phyloP scores from a whole-genome alignment of 2,888 invertebrate genomes.

The Rapana venosa region DNA sequence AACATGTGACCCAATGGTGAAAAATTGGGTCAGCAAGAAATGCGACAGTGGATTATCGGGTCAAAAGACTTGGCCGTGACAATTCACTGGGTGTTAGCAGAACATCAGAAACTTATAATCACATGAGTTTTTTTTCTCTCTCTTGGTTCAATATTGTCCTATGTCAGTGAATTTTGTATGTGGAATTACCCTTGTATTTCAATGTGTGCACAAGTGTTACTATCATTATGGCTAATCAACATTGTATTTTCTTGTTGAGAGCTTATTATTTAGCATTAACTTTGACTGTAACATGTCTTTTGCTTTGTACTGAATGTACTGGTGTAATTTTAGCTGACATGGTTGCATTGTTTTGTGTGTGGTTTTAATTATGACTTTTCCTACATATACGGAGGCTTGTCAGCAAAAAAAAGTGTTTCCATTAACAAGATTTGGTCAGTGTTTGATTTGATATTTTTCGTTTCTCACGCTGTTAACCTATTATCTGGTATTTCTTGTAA shows the following conservation, averaged over 20 bases:
- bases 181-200: slow-evolving; percentile 32
- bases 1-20: not conserved
- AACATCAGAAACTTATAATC: slow-evolving; percentile 34
- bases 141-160: slow-evolving; percentile 31
- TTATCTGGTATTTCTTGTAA: slow-evolving; percentile 39
- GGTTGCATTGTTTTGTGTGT: slow-evolving; percentile 37
- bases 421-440: slow-evolving; percentile 42
- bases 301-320: slow-evolving; percentile 41
- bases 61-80: not conserved
- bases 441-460: slow-evolving; percentile 39
- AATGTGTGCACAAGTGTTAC: slow-evolving; percentile 27
- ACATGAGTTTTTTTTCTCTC: slow-evolving; percentile 18
- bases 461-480: slow-evolving; percentile 30
- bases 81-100: slow-evolving; percentile 22
- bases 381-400: slow-evolving; percentile 43
- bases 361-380: slow-evolving; percentile 35
- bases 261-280: slow-evolving; percentile 34
- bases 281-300: slow-evolving; percentile 37
- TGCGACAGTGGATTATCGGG: slow-evolving; percentile 21
- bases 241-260: slow-evolving; percentile 32
- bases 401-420: slow-evolving; percentile 30
- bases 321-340: slow-evolving; percentile 40
- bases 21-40: slow-evolving; percentile 11
- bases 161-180: slow-evolving; percentile 33
- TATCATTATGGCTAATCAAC: slow-evolving; percentile 32